Evolutionary conservation across 1,140 invertebrate species (phyloP), one percentile per base, ranked within the genome.

Genomic region (Euglossa dilemma): DNA sequence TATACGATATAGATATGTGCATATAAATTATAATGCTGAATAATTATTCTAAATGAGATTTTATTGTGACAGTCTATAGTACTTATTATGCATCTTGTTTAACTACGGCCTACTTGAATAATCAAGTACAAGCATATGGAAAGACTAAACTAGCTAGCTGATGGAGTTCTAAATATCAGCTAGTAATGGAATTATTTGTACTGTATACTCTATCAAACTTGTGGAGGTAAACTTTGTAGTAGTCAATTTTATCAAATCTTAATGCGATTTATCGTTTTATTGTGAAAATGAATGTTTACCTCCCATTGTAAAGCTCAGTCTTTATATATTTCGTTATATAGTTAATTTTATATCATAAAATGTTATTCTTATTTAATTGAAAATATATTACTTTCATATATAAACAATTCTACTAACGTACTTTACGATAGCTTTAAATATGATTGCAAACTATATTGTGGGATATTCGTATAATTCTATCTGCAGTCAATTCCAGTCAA

Each of bases 371-470:
- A 20, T 67, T 23, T n/a, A 43, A 67, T 63, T 69, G 6, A 64
- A 59, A 63, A 72, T 86, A 23, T n/a, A 70, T 87, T 83, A 36
- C 54, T 71, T 75, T 45, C 57, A 76, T 45, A 78, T 4, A 61
- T 74, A 50, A 12, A 74, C 69, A 61, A 57, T 43, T 77, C 71
- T 18, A 87, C 66, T 84, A 87, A 87, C 43, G 80, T 87, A 80
- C 85, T 87, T 87, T 87, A 87, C 67, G 70, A 80, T 80, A 87
- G 80, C 85, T 87, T 87, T 87, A 87, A 87, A 87, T 25, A 70
- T 52, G 71, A 77, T 82, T 64, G 64, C 69, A 47, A 74, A 84
- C 59, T 80, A 28, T 87, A 83, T 70, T 59, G 59, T 25, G 76
- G 25, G 50, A 64, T 75, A 86, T 71, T 47, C 78, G 78, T 25